These are phyloP conservation scores for Noctuana brunneofusca DNA, from an alignment of 2,888 invertebrate genomes.

Conservation along the genomic window DNA sequence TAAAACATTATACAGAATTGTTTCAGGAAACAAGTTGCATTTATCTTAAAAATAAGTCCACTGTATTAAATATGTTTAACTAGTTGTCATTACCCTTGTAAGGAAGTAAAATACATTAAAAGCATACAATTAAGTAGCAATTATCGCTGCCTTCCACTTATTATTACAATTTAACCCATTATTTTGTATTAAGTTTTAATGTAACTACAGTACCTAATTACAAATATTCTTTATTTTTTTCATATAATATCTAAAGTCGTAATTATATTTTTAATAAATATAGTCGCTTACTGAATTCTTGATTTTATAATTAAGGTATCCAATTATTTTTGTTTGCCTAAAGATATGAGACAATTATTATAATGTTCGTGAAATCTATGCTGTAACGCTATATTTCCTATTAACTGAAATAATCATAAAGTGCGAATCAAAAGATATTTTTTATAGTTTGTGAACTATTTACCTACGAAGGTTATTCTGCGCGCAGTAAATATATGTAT, in stretches of 20 bases:
- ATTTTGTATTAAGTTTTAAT: too few species aligned
- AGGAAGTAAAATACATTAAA: constrained; percentile 31
- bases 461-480: background rate
- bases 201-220: constrained; percentile 17
- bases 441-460: background rate
- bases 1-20: background rate
- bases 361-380: background rate
- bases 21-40: constrained; percentile 20
- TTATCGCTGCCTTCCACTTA: constrained; percentile 10
- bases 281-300: background rate
- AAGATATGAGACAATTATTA: background rate
- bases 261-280: background rate
- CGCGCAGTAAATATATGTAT: too few species aligned
- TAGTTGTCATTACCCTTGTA: constrained; percentile 32
- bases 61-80: constrained; percentile 24
- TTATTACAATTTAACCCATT: constrained; percentile 12
- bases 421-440: background rate
- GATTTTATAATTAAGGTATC: background rate
- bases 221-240: constrained; percentile 8
- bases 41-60: constrained; percentile 18
- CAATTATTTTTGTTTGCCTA: background rate
- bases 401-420: background rate
- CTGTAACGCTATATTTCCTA: background rate
- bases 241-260: background rate
- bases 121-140: constrained; percentile 26